Evolutionary conservation across 2,113 vertebrate genomes (phyloP), one percentile per base, ranked within the genome.

Genomic region (Carettochelys insculpta): DNA sequence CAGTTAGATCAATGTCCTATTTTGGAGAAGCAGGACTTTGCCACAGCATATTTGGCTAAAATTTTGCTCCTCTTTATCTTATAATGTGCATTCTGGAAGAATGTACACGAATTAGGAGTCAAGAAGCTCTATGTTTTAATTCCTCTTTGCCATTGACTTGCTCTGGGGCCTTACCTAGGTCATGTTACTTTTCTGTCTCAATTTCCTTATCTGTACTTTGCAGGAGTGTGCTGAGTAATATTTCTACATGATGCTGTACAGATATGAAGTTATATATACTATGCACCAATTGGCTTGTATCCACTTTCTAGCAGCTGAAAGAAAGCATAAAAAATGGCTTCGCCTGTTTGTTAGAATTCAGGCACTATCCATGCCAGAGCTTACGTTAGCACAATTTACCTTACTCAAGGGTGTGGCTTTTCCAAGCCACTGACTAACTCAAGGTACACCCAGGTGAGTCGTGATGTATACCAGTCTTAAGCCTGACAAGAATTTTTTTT

Each of bases 121-220:
- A 82, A 81, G 52, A 53, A 41, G 56, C 78, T 75, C 80, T 91
- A 83, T 90, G 78, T 90, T 95, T 85, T 50, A 50, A 13, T 50
- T 14, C 48, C 48, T n/a, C n/a, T n/a, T n/a, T n/a, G n/a, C n/a
- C 89, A 61, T 91, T 96, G 94, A 96, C 92, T 94, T 94, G 95
- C 81, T 92, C 90, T 71, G 53, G 85, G 92, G 68, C 92, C 92
- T 92, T 94, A 95, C 94, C 95, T 95, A 95, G 95, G 94, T 93
- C 61, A 24, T 84, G 89, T 83, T 94, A 94, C 92, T 92, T 94
- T 94, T 61, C 61, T 41, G 90, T 90, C 87, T 92, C 78, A 90
- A 82, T 45, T 0, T 5, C 51, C 90, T 84, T 92, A 82, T 80
- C 11, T 17, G 87, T 47, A 71, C 19, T 71, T 71, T 38, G 41